Evolutionary conservation across 2,113 vertebrate species (phyloP), one percentile per base, ranked within the genome.

Genomic region (Clarias batrachus): DNA sequence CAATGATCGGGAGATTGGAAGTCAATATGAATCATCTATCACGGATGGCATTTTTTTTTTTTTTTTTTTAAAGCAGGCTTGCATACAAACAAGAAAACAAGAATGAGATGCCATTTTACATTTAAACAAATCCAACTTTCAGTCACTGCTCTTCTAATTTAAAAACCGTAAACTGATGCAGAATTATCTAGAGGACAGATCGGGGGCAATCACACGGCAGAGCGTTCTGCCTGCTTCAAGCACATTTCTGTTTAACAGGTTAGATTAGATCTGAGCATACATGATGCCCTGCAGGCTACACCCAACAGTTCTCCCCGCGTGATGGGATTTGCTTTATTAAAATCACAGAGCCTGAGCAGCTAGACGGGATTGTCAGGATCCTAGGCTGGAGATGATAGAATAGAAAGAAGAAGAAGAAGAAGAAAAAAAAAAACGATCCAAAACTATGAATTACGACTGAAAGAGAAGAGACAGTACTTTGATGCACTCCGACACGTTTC

Each of bases 241-340:
- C 86, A 88, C 86, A 92, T 89, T 90, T 88, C 90, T 84, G 89
- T 93, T 92, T 90, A 92, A 93, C 92, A 87, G 88, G 68, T 84
- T 25, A 93, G 92, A 94, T 94, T 93, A 93, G 89, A 94, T 91
- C 93, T 92, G 88, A 81, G 87, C 88, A 87, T 92, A 89, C 68
- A 82, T 81, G 90, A 66, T 70, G 87, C 73, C 87, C 90, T 84
- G 82, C 83, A 87, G 92, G 92, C 86, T 81, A 85, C 71, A 86
- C 91, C 89, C 86, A 90, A 59, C 68, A 90, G 37, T 83, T 90
- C 83, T 85, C 90, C 89, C 87, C 83, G 84, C 84, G 85, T 66
- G 87, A 77, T 66, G 82, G 80, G 90, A 92, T 87, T 89, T 89
- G 87, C 84, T 90, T 82, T 76, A 89, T 86, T 87, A 85, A 82